Evolutionary conservation across 2,797 vertebrate genomes (phyloP), one percentile per base, ranked within the genome.

Genomic region (Lacerta viridis): DNA sequence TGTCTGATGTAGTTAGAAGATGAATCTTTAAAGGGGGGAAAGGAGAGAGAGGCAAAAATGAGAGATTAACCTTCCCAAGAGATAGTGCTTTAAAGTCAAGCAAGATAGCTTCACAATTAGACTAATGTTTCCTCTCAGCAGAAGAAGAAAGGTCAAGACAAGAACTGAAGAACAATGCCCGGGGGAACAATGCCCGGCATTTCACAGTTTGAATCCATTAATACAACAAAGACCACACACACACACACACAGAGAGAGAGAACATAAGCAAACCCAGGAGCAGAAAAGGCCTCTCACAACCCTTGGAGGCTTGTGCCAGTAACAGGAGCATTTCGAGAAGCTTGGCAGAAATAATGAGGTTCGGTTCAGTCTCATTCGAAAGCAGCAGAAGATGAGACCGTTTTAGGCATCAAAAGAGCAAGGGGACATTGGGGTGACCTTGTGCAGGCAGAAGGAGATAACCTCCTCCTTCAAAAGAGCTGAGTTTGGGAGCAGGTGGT

Each of bases 1-100:
- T 98, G 98, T 90, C 98, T 96, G 96, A 98, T 98, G 94, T 99
- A 99, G 97, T 97, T 98, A 93, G 98, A 98, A 85, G 98, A 98
- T 5, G 98, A 95, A 97, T 99, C 99, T 99, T 97, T 55, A 96
- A 91, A 84, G 93, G 93, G 92, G 92, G 71, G 33, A 89, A 41
- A 46, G 93, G 23, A 20, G 13, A 11, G 1, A 59, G 20, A 13
- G 43, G 82, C 33, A 71, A 83, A 39, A 39, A 1, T 55, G 50
- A 86, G n/a, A 0, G 0, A 10, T 94, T 80, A 92, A 78, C 55
- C 4, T 50, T 84, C 80, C 78, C 27, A 77, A 50, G 77, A 82
- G 77, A 85, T 29, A 5, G 6, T 29, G 17, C 55, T 87, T 90
- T 46, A 90, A 50, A 85, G 4, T 61, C 87, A 86, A 66, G 55